Conservation (phyloP, 2,113 vertebrate species). For the Tricholaema leucomelas region DNA sequence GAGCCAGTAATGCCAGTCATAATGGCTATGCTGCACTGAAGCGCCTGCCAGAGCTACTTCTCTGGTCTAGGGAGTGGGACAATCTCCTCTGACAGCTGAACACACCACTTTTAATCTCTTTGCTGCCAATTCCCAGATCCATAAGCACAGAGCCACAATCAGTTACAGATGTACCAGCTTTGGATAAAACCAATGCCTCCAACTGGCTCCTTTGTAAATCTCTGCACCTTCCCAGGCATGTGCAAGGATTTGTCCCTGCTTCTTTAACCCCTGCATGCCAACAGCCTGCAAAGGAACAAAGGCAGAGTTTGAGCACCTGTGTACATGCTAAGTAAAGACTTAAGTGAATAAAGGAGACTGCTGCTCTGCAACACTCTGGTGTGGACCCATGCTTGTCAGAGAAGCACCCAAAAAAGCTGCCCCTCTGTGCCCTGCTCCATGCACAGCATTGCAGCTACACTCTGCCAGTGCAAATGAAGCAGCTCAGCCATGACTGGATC, state of each 20-base stretch:
- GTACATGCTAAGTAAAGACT: background rate
- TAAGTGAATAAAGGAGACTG: background rate
- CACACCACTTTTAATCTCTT: background rate
- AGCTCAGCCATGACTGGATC: background rate
- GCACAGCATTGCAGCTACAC: background rate
- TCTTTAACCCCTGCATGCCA: background rate
- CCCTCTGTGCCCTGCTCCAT: accelerated
- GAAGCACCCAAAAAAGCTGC: accelerated
- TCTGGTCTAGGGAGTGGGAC: accelerated
- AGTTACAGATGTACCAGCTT: background rate
- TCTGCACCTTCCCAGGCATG: background rate
- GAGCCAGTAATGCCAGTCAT: accelerated
- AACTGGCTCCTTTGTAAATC: background rate
- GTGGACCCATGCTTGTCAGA: accelerated
- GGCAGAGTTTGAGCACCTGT: background rate
- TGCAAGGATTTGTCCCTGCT: background rate
- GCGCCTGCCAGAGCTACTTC: accelerated
- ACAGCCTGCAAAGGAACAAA: accelerated
- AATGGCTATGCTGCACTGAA: background rate
- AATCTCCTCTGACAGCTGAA: background rate
- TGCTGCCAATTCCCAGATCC: background rate
- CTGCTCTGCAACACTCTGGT: background rate
- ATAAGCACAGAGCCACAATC: accelerated
- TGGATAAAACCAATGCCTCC: background rate
- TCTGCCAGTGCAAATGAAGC: accelerated